Evolutionary conservation across 2,113 vertebrate species (phyloP), one percentile per base, ranked within the genome.

Genomic region (Clarias macrocephalus): DNA sequence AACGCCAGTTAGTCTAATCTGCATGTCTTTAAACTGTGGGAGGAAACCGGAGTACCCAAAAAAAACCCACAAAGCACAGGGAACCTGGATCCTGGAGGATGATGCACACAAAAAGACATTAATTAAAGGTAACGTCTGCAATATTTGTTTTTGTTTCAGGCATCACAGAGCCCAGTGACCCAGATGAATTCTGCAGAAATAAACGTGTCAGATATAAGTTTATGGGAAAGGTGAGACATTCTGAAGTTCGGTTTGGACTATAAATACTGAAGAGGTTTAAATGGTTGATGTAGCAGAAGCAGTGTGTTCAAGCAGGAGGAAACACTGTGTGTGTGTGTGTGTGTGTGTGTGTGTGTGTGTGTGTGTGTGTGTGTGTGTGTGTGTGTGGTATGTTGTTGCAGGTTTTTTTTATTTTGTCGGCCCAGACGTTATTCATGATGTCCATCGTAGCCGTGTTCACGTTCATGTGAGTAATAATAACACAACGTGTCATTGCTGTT

Each of bases 401-500:
- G 98, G 97, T 99, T 54, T 99, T 98, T 25, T 89, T 96, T 76
- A 97, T 99, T 92, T 94, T 99, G 89, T 94, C 97, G 0, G 80
- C 95, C 56, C 97, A 99, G 94, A 95, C 99, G 62, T 91, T 96
- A 2, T 73, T 97, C 91, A 99, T 97, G 0, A 93, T 96, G 76
- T 96, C 93, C 79, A 95, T 99, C 83, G 96, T 99, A 0, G 94
- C 95, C 0, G 56, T 98, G 89, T 99, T 99, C 92, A 96, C 95
- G 0, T 96, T 95, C 90, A 93, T 95, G 95, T 96, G 89, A 95
- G 95, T 95, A 70, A 3, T 37, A 9, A 18, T 37, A 11, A 23
- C 30, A 21, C 79, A 48, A 48, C 48, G 21, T 54, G 1, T 59
- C 28, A 2, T 80, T 54, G 10, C 15, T 9, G 25, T 57, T 5